Evolutionary conservation across 2,888 invertebrate genomes (phyloP), one percentile per base, ranked within the genome.

Genomic region (Euproctis similis): DNA sequence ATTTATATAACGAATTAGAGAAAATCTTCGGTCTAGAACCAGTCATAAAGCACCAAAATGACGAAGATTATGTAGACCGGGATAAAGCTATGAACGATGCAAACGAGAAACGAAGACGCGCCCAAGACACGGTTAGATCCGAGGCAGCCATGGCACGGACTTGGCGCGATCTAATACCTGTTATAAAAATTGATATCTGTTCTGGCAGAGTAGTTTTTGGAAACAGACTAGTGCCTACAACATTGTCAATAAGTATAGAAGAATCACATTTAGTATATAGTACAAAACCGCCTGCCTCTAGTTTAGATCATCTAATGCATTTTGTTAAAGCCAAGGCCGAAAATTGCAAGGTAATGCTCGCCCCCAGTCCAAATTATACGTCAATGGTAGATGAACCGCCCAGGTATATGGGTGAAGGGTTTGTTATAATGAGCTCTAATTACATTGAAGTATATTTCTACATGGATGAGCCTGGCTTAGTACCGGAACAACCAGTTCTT

Each of bases 371-470:
- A 1, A 96, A 96, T 61, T 98, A 97, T 70, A 94, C 92, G 2
- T 95, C 96, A 4, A 90, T 94, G 86, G 90, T 94, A 3, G 97
- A 97, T 73, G 96, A 96, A 55, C 97, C 98, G 0, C 98, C 98
- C 0, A 58, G 87, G 17, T 97, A 94, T 59, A 98, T 98, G 98
- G 98, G 98, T 3, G 97, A 97, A 78, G 98, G 98, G 1, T 98
- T 98, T 77, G 97, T 97, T 1, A 90, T 99, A 6, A 90, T 98
- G 86, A 97, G 97, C 64, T 95, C 97, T 2, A 97, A 97, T 64
- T 92, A 93, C 61, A 91, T 98, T 53, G 95, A 97, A 66, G 87
- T 98, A 12, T 97, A 97, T 71, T 97, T 96, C 74, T 97, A 97
- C 61, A 96, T 97, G 93, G 98, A 99, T 73, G 96, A 98, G 68